Evolutionary conservation across 1,140 invertebrate genomes (phyloP).

Genomic region (Thaumetopoea pityocampa): DNA sequence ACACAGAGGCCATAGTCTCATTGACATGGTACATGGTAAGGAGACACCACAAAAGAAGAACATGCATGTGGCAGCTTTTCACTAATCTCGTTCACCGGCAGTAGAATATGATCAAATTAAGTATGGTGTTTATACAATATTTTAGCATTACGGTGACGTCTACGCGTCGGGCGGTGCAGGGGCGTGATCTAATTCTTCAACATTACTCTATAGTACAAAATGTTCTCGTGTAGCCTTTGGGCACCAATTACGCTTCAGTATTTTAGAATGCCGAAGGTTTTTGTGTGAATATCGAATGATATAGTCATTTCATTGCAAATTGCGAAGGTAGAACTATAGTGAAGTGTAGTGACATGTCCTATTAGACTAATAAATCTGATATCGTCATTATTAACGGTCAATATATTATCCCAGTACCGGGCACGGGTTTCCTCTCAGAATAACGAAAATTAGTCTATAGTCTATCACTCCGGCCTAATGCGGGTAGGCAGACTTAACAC

Average conservation of each 20-base stretch:
- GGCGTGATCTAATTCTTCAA: constrained; percentile 38
- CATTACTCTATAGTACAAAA: constrained; percentile 36
- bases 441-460: too few relatives aligned
- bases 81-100: constrained; percentile 34
- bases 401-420: too few relatives aligned
- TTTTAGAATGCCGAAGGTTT: constrained; percentile 14
- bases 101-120: constrained; percentile 27
- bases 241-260: constrained; percentile 27
- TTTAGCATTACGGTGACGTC: constrained; percentile 39
- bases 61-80: constrained; percentile 48
- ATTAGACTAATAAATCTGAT: too few relatives aligned
- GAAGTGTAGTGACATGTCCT: too few relatives aligned
- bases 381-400: too few relatives aligned
- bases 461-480: too few relatives aligned
- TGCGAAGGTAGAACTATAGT: too few relatives aligned
- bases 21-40: constrained; percentile 25
- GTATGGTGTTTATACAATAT: constrained; percentile 25
- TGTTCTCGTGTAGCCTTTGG: constrained; percentile 31
- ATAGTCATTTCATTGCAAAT: constrained; percentile 20
- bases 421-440: too few relatives aligned
- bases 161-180: constrained; percentile 48
- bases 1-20: constrained; percentile 15
- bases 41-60: constrained; percentile 43
- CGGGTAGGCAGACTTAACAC: too few relatives aligned
- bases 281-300: constrained; percentile 16